A percentile compares a stretch with the other conserved stretches of the same genome.
Evolutionary conservation across 2,113 vertebrate genomes (phyloP).

Genomic region (Candoia aspera): DNA sequence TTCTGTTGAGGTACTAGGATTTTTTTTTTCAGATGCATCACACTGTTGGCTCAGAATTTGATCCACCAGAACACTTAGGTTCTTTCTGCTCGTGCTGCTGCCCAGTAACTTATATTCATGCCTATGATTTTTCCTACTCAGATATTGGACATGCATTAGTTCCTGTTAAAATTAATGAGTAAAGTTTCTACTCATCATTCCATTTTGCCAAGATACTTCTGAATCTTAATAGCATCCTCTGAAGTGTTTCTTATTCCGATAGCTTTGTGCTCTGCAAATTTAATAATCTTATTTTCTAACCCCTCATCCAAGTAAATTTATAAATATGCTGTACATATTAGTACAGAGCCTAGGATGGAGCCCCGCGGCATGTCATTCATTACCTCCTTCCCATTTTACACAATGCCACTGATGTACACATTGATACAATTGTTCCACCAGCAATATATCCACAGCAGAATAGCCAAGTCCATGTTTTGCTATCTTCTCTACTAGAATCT

Average conservation of each 20-base stretch:
- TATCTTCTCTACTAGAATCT: background rate
- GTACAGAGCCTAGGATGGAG: background rate
- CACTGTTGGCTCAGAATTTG: background rate
- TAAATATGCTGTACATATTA: background rate
- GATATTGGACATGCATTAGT: background rate
- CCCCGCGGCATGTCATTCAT: background rate
- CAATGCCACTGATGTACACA: background rate
- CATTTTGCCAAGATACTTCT: background rate
- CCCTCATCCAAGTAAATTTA: background rate
- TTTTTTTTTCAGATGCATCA: background rate
- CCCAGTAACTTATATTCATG: too few relatives aligned
- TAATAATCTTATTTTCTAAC: background rate
- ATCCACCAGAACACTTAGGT: too few relatives aligned
- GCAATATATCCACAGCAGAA: background rate
- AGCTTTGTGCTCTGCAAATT: background rate
- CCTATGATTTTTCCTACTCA: too few relatives aligned
- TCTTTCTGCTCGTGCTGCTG: too few relatives aligned
- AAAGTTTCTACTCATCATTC: background rate
- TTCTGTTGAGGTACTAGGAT: background rate
- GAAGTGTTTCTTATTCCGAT: background rate
- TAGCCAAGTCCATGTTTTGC: background rate
- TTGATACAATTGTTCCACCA: background rate
- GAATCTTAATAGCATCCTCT: background rate
- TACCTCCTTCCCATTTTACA: background rate
- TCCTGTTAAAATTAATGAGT: background rate